Percentiles rank a stretch among this genome's conserved stretches.
These are phyloP conservation scores for Karalla daura DNA, from an alignment of 2,797 vertebrate genomes.

Conservation along the genomic window DNA sequence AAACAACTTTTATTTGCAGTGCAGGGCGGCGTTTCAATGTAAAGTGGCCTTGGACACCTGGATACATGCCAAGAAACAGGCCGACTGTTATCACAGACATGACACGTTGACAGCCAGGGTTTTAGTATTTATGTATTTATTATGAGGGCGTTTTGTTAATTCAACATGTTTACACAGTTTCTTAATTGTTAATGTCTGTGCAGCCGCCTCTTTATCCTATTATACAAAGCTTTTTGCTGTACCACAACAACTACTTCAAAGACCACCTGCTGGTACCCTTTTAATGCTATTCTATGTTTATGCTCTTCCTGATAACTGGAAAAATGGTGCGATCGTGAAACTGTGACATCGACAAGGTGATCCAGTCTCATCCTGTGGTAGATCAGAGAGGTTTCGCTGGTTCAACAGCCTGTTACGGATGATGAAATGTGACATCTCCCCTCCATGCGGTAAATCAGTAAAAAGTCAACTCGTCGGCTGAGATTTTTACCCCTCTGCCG, in stretches of 20 bases:
- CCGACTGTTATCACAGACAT: neutral
- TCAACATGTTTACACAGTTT: neutral
- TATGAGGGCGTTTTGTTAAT: neutral
- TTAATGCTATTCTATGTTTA: no score
- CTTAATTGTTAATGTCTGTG: neutral
- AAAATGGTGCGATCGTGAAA: neutral
- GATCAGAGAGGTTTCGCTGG: no score
- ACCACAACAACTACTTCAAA: no score
- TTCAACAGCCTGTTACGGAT: neutral
- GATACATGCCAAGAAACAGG: neutral
- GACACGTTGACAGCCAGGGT: no score
- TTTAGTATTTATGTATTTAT: no score
- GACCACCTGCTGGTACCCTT: no score
- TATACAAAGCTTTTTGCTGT: neutral
- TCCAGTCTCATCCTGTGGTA: no score
- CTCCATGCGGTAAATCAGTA: neutral
- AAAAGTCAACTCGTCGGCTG: neutral
- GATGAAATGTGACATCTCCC: neutral
- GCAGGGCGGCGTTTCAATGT: neutral
- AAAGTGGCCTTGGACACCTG: neutral
- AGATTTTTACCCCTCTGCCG: neutral
- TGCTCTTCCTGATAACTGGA: no score
- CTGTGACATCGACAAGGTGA: neutral
- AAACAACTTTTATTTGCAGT: constrained; percentile 11
- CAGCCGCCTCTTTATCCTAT: neutral